Evolutionary conservation across 2,797 vertebrate species (phyloP), one percentile per base, ranked within the genome.

Genomic region (Gallinago nigripennis): DNA sequence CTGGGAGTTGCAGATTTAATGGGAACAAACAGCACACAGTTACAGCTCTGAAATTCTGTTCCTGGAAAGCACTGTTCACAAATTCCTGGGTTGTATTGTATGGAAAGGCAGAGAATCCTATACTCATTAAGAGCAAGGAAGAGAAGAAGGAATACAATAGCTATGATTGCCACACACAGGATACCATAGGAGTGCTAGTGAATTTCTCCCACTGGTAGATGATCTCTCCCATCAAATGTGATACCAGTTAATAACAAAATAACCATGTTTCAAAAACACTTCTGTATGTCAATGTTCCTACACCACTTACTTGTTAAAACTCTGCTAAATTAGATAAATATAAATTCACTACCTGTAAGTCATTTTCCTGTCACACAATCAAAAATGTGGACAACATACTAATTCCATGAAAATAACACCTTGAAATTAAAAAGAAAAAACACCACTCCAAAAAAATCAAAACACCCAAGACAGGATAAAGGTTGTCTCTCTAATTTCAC

Each of bases 151-250:
- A 81, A 68, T 35, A 7, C 8, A 45, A 31, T 16, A 76, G 14
- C 17, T 51, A 11, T 45, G 39, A 45, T 7, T 79, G 50, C 17
- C 16, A 4, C 48, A 61, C 2, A 39, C 0, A 6, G 58, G 23
- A n/a, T 69, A 16, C 12, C 16, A 8, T 0, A 60, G 60, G 5
- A 81, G 21, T 0, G 0, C 5, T 46, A 27, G 25, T 73, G 56
- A 48, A 39, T 72, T 81, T 88, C 54, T 80, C 20, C 43, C 18
- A 46, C 23, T 5, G 12, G 9, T 2, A 77, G 25, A 25, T 25
- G 3, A 35, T 61, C 56, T 85, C 19, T 68, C 39, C 4, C 31
- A 82, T 12, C 27, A 68, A 51, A 82, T 64, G 16, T 79, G 20
- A 2, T 54, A 56, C 25, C 60, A 54, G 16, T 13, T 88, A 73